Percentiles rank a stretch among this genome's conserved stretches.
Evolutionary conservation across 2,888 invertebrate species (phyloP).

Genomic region (Drosophila nigricruria): DNA sequence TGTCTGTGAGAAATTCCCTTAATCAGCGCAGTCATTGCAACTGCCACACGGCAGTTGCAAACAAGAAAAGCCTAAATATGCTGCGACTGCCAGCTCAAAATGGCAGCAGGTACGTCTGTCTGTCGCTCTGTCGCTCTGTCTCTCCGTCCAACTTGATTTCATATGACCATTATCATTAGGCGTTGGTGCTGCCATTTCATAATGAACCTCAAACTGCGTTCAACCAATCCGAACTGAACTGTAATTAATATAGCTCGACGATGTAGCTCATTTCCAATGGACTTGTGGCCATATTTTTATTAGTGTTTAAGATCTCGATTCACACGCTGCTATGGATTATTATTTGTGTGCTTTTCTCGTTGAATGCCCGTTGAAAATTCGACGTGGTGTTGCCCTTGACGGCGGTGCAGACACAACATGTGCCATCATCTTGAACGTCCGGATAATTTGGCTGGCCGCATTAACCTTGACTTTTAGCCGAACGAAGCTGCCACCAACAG

Average conservation of each 20-base stretch:
- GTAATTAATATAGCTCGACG: conserved; percentile 44
- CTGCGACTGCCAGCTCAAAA: conserved; percentile 45
- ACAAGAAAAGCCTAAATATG: conserved; percentile 49
- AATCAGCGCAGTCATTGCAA: conserved; percentile 72
- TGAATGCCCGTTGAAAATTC: conserved; percentile 27
- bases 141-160: conserved; percentile 17
- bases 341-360: conserved; percentile 22
- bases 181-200: conserved; percentile 49
- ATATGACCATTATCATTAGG: conserved; percentile 46
- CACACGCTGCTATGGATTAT: conserved; percentile 49
- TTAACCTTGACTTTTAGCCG: conserved; percentile 74
- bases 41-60: conserved; percentile 36
- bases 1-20: conserved; percentile 79
- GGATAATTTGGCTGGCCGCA: conserved; percentile 42
- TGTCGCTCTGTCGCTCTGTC: background rate
- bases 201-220: conserved; percentile 23
- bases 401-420: conserved; percentile 30
- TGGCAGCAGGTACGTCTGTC: conserved; percentile 32
- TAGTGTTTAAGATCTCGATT: conserved; percentile 32
- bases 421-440: conserved; percentile 45
- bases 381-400: conserved; percentile 45
- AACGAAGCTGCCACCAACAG: conserved; percentile 28
- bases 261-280: conserved; percentile 4
- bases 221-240: conserved; percentile 14
- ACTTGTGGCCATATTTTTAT: conserved; percentile 42